phyloP scores from a whole-genome alignment of 2,113 vertebrate species.

The Tragelaphus strepsiceros region DNA sequence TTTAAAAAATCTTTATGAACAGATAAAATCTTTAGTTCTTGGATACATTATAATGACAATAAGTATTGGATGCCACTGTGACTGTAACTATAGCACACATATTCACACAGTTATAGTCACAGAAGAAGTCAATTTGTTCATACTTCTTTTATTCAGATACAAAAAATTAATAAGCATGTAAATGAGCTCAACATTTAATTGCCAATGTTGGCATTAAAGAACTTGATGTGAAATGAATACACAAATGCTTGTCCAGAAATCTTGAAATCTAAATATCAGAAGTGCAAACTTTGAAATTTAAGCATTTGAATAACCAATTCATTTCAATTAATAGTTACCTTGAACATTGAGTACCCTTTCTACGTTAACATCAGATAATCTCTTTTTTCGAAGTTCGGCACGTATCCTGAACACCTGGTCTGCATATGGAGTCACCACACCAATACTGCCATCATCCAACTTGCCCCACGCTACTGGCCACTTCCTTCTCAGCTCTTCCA shows the following conservation, averaged over 20 bases:
- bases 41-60: not conserved
- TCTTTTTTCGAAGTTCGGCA: constrained; percentile 96
- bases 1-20: constrained; percentile 13
- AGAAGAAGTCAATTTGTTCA: not conserved
- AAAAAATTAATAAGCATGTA: constrained; percentile 32
- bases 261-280: not conserved
- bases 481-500: constrained; percentile 96
- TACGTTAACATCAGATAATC: constrained; percentile 97
- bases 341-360: constrained; percentile 98
- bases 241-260: not conserved
- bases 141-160: not conserved
- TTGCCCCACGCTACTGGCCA: constrained; percentile 99
- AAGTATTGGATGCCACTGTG: not conserved
- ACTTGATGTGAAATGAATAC: not conserved
- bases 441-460: constrained; percentile 96
- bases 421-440: constrained; percentile 96
- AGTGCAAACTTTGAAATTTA: not conserved
- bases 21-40: not conserved
- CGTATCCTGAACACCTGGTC: constrained; percentile 98
- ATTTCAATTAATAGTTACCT: constrained; percentile 83
- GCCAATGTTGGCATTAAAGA: not conserved
- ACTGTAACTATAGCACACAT: not conserved
- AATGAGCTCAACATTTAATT: constrained; percentile 5
- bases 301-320: not conserved
- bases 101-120: not conserved